Evolutionary conservation across 1,140 invertebrate species (phyloP).

Genomic region (Pseudomyrmex sp.): DNA sequence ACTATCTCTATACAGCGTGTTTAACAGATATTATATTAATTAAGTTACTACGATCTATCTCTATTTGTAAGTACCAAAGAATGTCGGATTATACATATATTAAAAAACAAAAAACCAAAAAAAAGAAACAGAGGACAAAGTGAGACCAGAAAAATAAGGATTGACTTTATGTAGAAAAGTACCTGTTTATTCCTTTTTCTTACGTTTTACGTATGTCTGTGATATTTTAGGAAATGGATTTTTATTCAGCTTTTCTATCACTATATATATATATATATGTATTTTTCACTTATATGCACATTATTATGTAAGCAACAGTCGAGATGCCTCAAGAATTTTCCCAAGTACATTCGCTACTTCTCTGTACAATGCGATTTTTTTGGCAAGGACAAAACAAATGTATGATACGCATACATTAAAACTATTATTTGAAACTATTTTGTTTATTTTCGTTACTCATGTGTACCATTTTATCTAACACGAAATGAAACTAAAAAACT

Average conservation of each 20-base stretch:
- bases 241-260: constrained; percentile 46
- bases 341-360: not conserved
- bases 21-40: constrained; percentile 1
- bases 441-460: constrained; percentile 36
- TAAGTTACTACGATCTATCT: constrained; percentile 41
- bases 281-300: not conserved
- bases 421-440: constrained; percentile 41
- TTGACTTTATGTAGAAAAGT: constrained; percentile 32
- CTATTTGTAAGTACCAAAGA: constrained; percentile 56
- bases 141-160: not conserved
- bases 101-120: constrained; percentile 13
- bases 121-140: not conserved
- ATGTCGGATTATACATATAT: constrained; percentile 27
- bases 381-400: constrained; percentile 26
- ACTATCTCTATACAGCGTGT: not conserved
- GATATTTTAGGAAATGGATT: constrained; percentile 49
- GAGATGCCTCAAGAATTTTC: constrained; percentile 8
- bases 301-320: constrained; percentile 21
- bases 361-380: constrained; percentile 39
- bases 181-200: constrained; percentile 50
- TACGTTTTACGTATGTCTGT: constrained; percentile 48
- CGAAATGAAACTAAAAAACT: not conserved
- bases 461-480: constrained; percentile 14
- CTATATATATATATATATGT: constrained; percentile 19
- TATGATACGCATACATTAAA: constrained; percentile 32